Evolutionary conservation across 2,888 invertebrate genomes (phyloP).

Genomic region (Noctua janthe): DNA sequence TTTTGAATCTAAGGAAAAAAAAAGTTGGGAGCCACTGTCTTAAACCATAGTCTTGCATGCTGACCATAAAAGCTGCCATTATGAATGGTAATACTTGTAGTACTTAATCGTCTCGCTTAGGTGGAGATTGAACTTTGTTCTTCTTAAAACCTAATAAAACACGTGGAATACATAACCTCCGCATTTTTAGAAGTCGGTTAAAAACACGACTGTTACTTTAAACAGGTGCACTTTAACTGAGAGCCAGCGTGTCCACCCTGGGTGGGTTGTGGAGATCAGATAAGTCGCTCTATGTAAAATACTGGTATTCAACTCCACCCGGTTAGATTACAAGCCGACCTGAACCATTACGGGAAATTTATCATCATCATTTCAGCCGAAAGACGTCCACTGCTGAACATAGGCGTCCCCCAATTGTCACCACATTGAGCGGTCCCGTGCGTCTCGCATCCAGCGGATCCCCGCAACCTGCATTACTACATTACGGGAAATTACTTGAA

Average conservation of each 20-base stretch:
- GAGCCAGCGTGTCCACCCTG: background rate
- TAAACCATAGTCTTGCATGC: slow-evolving; percentile 42
- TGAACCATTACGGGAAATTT: background rate
- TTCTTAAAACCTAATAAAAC: background rate
- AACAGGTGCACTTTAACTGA: too few relatives aligned
- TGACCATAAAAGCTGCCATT: slow-evolving; percentile 14
- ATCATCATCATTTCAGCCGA: too few relatives aligned
- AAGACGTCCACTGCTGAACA: too few relatives aligned
- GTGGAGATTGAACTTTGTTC: background rate
- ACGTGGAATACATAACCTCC: background rate
- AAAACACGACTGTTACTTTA: too few relatives aligned
- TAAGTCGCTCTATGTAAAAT: background rate
- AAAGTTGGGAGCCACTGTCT: background rate
- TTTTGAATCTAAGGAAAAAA: background rate
- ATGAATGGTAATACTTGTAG: background rate
- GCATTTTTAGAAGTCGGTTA: too few relatives aligned
- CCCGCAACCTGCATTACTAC: too few relatives aligned
- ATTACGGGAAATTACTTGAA: too few relatives aligned
- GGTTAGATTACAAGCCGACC: background rate
- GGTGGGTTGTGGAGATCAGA: background rate
- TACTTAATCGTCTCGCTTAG: slow-evolving; percentile 7
- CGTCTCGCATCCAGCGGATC: too few relatives aligned
- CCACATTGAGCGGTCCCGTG: too few relatives aligned
- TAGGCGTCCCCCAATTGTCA: too few relatives aligned
- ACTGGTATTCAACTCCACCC: background rate